These are phyloP conservation scores for Platichthys stellatus DNA, from an alignment of 2,113 vertebrate genomes.

Conservation along the genomic window DNA sequence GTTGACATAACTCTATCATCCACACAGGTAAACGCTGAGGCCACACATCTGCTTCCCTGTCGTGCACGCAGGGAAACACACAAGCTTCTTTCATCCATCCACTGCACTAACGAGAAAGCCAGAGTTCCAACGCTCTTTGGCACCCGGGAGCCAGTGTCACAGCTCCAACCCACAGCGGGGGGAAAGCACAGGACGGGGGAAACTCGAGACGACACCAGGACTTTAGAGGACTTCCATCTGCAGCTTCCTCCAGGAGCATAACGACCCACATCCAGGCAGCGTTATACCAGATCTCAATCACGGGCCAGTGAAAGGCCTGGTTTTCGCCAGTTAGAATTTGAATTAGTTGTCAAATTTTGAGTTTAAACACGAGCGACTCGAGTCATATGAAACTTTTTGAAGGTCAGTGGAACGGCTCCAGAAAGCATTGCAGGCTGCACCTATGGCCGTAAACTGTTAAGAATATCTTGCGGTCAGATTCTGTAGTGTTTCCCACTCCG, in stretches of 20 bases:
- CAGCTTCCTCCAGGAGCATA: slow-evolving; percentile 55
- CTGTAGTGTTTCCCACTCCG: slow-evolving; percentile 22
- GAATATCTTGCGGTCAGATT: not conserved
- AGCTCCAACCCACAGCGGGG: slow-evolving; percentile 43
- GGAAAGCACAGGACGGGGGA: slow-evolving; percentile 25
- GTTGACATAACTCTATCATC: slow-evolving; percentile 14
- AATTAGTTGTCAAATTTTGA: slow-evolving; percentile 20
- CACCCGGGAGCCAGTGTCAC: slow-evolving; percentile 35
- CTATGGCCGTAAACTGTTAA: not conserved
- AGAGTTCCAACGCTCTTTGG: slow-evolving; percentile 40
- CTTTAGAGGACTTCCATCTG: slow-evolving; percentile 62
- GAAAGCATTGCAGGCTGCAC: not conserved
- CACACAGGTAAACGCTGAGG: not conserved
- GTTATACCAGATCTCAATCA: slow-evolving; percentile 45
- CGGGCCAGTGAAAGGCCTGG: slow-evolving; percentile 3
- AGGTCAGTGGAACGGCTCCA: too few relatives aligned
- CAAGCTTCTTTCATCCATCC: slow-evolving; percentile 30
- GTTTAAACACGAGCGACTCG: not conserved
- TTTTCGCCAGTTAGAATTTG: not conserved
- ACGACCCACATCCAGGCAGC: slow-evolving; percentile 47
- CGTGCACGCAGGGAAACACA: slow-evolving; percentile 12
- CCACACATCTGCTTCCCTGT: not conserved
- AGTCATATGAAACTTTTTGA: too few relatives aligned
- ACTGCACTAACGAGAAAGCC: slow-evolving; percentile 45
- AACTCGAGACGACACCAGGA: slow-evolving; percentile 54